A percentile compares a stretch with the other conserved stretches of the same genome.
Evolutionary conservation across 2,888 invertebrate species (phyloP).

Genomic region (Aphodius granarius): DNA sequence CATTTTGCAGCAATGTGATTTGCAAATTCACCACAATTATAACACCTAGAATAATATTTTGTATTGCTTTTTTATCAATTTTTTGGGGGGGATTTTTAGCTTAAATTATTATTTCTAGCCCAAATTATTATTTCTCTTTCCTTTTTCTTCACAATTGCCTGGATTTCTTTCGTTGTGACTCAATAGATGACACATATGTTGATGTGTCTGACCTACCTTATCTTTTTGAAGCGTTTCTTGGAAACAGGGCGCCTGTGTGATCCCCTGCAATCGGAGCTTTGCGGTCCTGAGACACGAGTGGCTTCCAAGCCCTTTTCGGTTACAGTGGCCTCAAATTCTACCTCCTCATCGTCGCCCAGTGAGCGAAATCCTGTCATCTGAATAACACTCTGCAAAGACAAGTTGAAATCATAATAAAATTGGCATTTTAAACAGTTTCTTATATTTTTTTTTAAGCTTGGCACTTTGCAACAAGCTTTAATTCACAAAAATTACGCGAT

Average conservation of each 20-base stretch:
- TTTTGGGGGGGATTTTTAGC: no score
- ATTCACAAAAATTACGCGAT: no score
- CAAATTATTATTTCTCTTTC: no score
- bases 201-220: conserved; percentile 61
- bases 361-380: conserved; percentile 90
- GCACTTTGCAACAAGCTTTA: no score
- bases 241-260: conserved; percentile 79
- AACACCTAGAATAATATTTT: conserved; percentile 80
- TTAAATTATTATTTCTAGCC: no score
- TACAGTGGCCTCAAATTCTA: conserved; percentile 83
- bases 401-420: neutral
- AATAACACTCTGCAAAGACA: conserved; percentile 77
- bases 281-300: conserved; percentile 79
- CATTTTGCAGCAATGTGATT: conserved; percentile 93
- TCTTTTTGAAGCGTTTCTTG: conserved; percentile 82
- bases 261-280: conserved; percentile 77
- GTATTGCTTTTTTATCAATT: no score
- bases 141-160: no score
- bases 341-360: conserved; percentile 83
- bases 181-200: no score
- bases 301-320: conserved; percentile 88
- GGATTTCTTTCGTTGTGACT: no score
- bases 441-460: no score
- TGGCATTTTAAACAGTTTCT: no score
- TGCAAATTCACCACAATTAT: conserved; percentile 91